phyloP scores from a whole-genome alignment of 2,113 vertebrate genomes.

The Ovibos moschatus region DNA sequence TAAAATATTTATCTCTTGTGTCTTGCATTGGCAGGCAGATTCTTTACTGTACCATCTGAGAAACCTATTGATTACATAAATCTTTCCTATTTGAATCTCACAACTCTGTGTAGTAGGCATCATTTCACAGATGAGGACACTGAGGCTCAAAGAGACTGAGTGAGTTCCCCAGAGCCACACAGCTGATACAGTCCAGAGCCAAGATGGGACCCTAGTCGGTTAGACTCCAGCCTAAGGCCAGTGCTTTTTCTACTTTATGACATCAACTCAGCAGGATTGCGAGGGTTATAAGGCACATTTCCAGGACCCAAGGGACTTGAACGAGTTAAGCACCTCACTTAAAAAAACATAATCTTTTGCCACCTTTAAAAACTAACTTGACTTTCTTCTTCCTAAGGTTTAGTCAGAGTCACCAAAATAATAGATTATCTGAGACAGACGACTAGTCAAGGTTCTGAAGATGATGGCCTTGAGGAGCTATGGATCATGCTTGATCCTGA shows the following conservation, averaged over 20 bases:
- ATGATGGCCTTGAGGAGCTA: conserved; percentile 88
- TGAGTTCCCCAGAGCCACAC: background rate
- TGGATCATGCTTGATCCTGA: conserved; percentile 92
- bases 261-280: background rate
- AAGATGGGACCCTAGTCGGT: background rate
- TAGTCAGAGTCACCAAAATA: conserved; percentile 90
- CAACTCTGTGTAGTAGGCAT: background rate
- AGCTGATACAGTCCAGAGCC: background rate
- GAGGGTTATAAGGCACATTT: background rate
- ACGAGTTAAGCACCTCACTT: background rate
- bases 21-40: background rate
- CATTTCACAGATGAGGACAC: background rate
- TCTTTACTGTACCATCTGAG: background rate
- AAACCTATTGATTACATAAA: background rate
- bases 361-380: background rate
- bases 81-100: background rate
- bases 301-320: background rate
- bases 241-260: background rate
- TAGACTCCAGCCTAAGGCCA: background rate
- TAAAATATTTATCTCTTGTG: background rate
- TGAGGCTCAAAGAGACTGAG: background rate
- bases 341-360: background rate
- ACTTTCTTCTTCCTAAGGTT: conserved; percentile 80
- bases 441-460: conserved; percentile 84
- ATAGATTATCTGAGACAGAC: conserved; percentile 89